phyloP scores from a whole-genome alignment of 2,797 vertebrate genomes.

The Pelochelys cantorii region DNA sequence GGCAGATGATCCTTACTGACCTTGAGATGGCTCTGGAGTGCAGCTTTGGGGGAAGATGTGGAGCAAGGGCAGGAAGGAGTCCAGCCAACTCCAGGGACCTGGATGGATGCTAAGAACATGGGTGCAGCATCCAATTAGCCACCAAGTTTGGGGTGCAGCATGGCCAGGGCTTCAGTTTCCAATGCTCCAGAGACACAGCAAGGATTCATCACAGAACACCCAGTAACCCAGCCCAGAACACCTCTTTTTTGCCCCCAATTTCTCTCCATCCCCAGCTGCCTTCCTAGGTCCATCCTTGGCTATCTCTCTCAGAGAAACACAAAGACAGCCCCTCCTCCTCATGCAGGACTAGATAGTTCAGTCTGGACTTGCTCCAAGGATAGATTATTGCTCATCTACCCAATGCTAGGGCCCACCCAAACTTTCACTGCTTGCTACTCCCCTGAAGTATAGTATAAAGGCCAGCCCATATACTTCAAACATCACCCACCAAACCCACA shows the following conservation, averaged over 20 bases:
- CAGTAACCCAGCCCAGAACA: neutral
- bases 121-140: neutral
- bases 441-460: neutral
- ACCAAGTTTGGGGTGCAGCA: neutral
- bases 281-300: neutral
- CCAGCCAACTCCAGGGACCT: neutral
- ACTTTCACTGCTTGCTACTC: neutral
- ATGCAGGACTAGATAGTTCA: neutral
- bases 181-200: neutral
- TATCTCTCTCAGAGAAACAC: neutral
- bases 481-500: neutral
- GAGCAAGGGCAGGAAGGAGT: neutral
- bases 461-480: neutral
- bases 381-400: neutral
- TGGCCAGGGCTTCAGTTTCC: neutral
- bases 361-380: neutral
- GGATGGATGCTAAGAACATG: neutral
- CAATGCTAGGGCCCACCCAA: neutral
- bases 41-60: neutral
- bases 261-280: neutral
- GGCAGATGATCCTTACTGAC: neutral
- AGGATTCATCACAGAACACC: neutral
- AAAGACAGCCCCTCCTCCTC: neutral
- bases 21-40: neutral
- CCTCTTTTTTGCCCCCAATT: neutral